Evolutionary conservation across 2,888 invertebrate genomes (phyloP).

Genomic region (Tipula vernalis): DNA sequence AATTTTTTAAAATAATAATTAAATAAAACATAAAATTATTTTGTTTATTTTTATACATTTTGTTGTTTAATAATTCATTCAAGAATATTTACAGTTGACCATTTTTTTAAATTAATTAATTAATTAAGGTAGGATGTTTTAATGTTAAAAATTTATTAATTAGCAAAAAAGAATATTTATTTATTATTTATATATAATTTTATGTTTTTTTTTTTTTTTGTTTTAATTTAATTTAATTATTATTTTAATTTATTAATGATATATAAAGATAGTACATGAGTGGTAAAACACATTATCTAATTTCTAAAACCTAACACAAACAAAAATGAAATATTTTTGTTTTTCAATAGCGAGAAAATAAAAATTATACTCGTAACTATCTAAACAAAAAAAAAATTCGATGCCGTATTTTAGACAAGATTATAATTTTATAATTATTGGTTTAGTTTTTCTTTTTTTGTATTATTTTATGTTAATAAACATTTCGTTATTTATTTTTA

Average conservation of each 20-base stretch:
- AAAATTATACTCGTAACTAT: not conserved
- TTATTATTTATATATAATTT: not conserved
- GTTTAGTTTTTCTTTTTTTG: no score
- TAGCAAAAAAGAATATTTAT: not conserved
- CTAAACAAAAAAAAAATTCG: not conserved
- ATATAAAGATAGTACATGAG: conserved; percentile 19
- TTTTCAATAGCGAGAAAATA: not conserved
- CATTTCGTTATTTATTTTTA: not conserved
- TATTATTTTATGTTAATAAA: not conserved
- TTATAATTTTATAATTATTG: not conserved
- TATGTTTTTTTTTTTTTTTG: not conserved
- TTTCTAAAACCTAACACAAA: not conserved
- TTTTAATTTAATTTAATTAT: conserved; percentile 9
- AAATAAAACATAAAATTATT: not conserved
- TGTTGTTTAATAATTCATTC: not conserved
- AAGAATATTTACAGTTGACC: not conserved
- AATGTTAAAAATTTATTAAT: not conserved
- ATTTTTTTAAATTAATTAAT: not conserved
- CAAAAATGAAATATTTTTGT: not conserved
- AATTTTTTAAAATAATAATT: not conserved
- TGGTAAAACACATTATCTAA: conserved; percentile 7
- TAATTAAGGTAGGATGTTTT: not conserved
- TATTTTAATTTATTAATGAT: conserved; percentile 15
- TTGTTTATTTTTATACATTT: not conserved
- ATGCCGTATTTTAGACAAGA: conserved; percentile 12